Evolutionary conservation across 2,888 invertebrate genomes (phyloP).

Genomic region (Heliothis peltigera): DNA sequence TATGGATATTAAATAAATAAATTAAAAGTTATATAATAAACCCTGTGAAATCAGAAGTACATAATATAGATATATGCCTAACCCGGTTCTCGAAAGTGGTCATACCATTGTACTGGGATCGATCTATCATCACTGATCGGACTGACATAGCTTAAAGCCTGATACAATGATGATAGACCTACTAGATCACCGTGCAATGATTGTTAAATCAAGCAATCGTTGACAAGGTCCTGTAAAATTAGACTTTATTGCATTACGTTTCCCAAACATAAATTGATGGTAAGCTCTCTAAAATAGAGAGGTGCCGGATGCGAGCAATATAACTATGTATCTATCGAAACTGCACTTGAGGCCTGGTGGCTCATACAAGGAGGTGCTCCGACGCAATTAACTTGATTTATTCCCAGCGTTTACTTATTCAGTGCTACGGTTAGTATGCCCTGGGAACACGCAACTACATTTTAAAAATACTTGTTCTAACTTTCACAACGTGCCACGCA

Average conservation of each 20-base stretch:
- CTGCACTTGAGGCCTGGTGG: conserved; percentile 78
- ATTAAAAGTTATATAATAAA: too few species aligned
- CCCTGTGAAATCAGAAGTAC: too few species aligned
- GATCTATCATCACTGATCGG: too few species aligned
- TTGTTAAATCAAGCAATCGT: background rate
- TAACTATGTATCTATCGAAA: conserved; percentile 78
- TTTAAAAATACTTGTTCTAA: conserved; percentile 64
- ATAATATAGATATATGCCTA: too few species aligned
- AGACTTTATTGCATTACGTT: conserved; percentile 7
- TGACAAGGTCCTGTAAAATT: conserved; percentile 9
- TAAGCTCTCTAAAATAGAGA: conserved; percentile 66
- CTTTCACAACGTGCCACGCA: conserved; percentile 38
- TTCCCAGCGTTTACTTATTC: conserved; percentile 88
- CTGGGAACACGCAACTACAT: conserved; percentile 63
- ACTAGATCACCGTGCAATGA: too few species aligned
- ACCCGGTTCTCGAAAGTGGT: too few species aligned
- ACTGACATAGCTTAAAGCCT: too few species aligned
- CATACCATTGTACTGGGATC: too few species aligned
- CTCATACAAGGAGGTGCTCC: conserved; percentile 87
- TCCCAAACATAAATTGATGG: conserved; percentile 47
- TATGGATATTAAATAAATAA: too few species aligned
- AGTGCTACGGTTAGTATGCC: conserved; percentile 84
- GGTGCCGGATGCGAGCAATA: conserved; percentile 71
- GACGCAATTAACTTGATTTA: conserved; percentile 90
- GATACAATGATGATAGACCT: too few species aligned